Conservation (phyloP, 1,140 invertebrate genomes). For the Zaprionus tsacasi region DNA sequence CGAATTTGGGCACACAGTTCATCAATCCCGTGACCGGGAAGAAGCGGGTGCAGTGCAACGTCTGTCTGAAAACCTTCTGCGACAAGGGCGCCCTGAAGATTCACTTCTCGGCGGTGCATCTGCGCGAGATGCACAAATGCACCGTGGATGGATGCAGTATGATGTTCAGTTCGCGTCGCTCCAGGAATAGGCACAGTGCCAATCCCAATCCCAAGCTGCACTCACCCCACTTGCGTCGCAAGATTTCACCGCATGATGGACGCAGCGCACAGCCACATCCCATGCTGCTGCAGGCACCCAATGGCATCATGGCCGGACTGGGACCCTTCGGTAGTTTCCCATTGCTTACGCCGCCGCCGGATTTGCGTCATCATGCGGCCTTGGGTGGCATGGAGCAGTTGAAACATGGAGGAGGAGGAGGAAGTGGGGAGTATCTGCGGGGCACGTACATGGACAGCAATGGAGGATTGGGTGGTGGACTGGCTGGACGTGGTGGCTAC, state of each 20-base stretch:
- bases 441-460: conserved; percentile 83
- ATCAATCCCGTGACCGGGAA: conserved; percentile 96
- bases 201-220: conserved; percentile 99
- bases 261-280: conserved; percentile 94
- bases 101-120: conserved; percentile 99
- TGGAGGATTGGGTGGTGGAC: conserved; percentile 49
- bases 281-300: conserved; percentile 89
- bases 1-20: conserved; percentile 94
- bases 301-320: conserved; percentile 87
- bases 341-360: conserved; percentile 89
- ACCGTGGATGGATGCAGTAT: conserved; percentile 99
- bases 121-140: conserved; percentile 99
- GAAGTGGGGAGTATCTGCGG: conserved; percentile 69
- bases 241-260: conserved; percentile 96
- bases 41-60: conserved; percentile 98
- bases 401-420: conserved; percentile 79
- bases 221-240: conserved; percentile 95
- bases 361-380: conserved; percentile 87
- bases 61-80: conserved; percentile 99
- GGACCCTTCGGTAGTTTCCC: conserved; percentile 91
- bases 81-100: conserved; percentile 99
- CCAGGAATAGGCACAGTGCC: conserved; percentile 97
- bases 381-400: conserved; percentile 85
- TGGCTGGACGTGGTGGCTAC: conserved; percentile 62
- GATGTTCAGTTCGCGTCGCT: conserved; percentile 99